A percentile compares a stretch with the other conserved stretches of the same genome.
These are phyloP conservation scores for Athalia cordata DNA, from an alignment of 2,888 invertebrate species.

Conservation along the genomic window DNA sequence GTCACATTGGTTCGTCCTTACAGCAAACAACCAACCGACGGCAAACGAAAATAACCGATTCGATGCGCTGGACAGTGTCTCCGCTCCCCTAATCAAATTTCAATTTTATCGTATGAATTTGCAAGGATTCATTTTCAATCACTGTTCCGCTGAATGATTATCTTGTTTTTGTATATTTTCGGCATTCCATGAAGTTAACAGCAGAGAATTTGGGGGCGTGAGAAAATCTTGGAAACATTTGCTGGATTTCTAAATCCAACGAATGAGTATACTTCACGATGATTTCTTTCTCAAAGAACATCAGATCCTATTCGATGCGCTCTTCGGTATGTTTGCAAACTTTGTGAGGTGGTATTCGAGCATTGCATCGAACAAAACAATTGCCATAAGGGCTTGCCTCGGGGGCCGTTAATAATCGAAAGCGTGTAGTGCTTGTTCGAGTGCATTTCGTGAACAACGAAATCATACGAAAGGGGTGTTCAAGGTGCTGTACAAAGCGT, in stretches of 20 bases:
- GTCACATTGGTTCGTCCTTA: constrained; percentile 1
- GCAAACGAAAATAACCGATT: neutral
- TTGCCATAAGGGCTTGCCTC: neutral
- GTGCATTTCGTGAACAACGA: too few relatives aligned
- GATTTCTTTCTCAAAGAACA: neutral
- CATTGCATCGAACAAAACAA: neutral
- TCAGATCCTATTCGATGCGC: neutral
- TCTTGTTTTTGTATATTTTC: neutral
- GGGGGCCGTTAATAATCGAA: constrained; percentile 27
- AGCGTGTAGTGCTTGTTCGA: neutral
- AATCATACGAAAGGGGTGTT: too few relatives aligned
- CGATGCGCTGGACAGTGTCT: too few relatives aligned
- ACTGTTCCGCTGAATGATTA: too few relatives aligned
- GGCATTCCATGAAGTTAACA: neutral
- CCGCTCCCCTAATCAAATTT: too few relatives aligned
- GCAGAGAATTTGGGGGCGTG: too few relatives aligned
- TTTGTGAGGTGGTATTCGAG: neutral
- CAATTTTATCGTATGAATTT: too few relatives aligned
- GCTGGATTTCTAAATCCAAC: too few relatives aligned
- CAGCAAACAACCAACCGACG: neutral
- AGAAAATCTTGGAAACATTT: too few relatives aligned
- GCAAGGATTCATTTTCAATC: too few relatives aligned
- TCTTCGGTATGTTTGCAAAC: constrained; percentile 35
- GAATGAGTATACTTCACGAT: too few relatives aligned
- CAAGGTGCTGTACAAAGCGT: too few relatives aligned